Evolutionary conservation across 23 tunicate genomes (phyloP), one percentile per base, ranked within the genome.

Genomic region (Trididemnum clinides): DNA sequence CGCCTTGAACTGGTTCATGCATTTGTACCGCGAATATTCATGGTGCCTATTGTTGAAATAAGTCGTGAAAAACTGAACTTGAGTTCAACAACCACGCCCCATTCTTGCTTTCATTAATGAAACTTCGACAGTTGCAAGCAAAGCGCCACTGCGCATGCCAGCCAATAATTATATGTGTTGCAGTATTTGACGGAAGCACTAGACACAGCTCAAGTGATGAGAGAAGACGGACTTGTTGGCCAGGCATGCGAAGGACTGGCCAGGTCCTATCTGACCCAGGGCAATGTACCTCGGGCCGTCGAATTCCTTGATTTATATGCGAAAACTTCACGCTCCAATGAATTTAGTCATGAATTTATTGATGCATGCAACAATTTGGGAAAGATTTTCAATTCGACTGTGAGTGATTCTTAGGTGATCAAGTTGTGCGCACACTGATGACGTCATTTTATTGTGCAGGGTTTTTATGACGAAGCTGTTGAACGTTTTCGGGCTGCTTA

Each of bases 311-410:
- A 94, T 64, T 64, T 94, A 18, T 94, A 76, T 69, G 98, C 90
- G 7, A 88, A 85, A 32, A 89, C 92, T 18, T 87, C 98, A 30
- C 89, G 86, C 21, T n/a, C 64, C 36, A 78, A 51, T 44, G 86
- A 79, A 31, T 72, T 70, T 25, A 93, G 90, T 28, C 1, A 23
- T 30, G 89, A 88, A 33, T 71, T 93, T 20, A 87, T 88, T 63
- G 88, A 88, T 29, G 92, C 92, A 31, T 84, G 92, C 78, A 88
- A 72, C 71, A 79, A 92, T 34, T 88, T 93, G 37, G 98, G 98
- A 21, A 81, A 39, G 19, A 84, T 88, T 34, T 88, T 84, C 84
- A 93, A 88, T 75, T 71, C 97, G 34, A 30, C 84, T 86, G 97
- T 92, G 39, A 27, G 91, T 84, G n/a, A 7, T 27, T 25, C 20